These are phyloP conservation scores for Euproctis similis DNA, from an alignment of 2,888 invertebrate genomes.

Conservation along the genomic window DNA sequence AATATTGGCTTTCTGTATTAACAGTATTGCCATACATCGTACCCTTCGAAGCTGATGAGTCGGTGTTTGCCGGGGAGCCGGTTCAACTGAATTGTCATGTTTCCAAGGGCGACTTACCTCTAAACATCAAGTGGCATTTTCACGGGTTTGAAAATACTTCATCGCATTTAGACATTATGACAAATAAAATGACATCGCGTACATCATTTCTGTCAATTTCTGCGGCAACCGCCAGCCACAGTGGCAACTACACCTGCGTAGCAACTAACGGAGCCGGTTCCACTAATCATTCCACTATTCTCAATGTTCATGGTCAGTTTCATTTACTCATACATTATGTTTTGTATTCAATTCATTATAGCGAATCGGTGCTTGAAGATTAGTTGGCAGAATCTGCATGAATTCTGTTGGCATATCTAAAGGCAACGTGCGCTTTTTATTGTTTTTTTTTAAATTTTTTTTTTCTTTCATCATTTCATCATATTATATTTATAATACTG, in stretches of 20 bases:
- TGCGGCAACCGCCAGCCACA: conserved; percentile 80
- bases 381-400: conserved; percentile 58
- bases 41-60: conserved; percentile 79
- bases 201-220: conserved; percentile 84
- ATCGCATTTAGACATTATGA: conserved; percentile 77
- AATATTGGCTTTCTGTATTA: conserved; percentile 66
- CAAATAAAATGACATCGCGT: conserved; percentile 79
- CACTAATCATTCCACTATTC: conserved; percentile 79
- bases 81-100: conserved; percentile 82
- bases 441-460: conserved; percentile 15
- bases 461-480: conserved; percentile 10
- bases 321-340: conserved; percentile 30
- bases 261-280: conserved; percentile 83
- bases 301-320: conserved; percentile 75
- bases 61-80: conserved; percentile 81
- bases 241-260: conserved; percentile 85
- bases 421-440: conserved; percentile 40
- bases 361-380: conserved; percentile 39
- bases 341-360: conserved; percentile 22
- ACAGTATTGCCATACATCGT: conserved; percentile 81
- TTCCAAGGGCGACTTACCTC: conserved; percentile 83
- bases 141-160: conserved; percentile 77
- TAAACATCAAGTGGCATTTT: conserved; percentile 84
- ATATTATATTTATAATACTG: conserved; percentile 17
- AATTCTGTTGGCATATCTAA: conserved; percentile 42